phyloP scores from a whole-genome alignment of 2,113 vertebrate genomes.

The Sula dactylatra region DNA sequence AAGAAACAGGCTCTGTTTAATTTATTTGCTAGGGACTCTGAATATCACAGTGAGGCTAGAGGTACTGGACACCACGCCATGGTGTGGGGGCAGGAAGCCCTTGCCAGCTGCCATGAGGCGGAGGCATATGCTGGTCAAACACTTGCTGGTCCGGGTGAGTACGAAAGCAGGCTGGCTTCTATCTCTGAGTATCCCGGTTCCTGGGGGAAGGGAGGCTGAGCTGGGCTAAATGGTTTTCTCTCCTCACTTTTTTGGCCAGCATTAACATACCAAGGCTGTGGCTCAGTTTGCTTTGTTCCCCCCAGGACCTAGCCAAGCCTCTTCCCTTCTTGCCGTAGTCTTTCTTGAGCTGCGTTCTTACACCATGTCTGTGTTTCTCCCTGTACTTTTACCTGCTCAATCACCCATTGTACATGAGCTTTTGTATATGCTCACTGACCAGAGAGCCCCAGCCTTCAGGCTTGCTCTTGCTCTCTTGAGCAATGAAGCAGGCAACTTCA shows the following conservation, averaged over 20 bases:
- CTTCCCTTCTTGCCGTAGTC: background rate
- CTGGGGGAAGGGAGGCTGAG: background rate
- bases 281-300: background rate
- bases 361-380: background rate
- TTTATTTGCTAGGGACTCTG: conserved; percentile 39
- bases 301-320: background rate
- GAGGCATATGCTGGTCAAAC: conserved; percentile 45
- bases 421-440: background rate
- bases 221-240: background rate
- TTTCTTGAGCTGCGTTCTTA: background rate
- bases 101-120: conserved; percentile 7
- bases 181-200: background rate
- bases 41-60: conserved; percentile 50
- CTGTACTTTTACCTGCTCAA: background rate
- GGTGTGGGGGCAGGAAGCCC: conserved; percentile 29
- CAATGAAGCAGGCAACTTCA: background rate
- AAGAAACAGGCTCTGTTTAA: background rate
- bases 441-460: background rate
- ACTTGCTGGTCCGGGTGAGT: conserved; percentile 67
- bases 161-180: background rate
- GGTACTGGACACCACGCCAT: background rate
- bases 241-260: background rate
- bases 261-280: background rate
- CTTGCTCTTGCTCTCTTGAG: background rate
- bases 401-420: background rate